These are phyloP conservation scores for Axis porcinus DNA, from an alignment of 2,113 vertebrate genomes.

Conservation along the genomic window DNA sequence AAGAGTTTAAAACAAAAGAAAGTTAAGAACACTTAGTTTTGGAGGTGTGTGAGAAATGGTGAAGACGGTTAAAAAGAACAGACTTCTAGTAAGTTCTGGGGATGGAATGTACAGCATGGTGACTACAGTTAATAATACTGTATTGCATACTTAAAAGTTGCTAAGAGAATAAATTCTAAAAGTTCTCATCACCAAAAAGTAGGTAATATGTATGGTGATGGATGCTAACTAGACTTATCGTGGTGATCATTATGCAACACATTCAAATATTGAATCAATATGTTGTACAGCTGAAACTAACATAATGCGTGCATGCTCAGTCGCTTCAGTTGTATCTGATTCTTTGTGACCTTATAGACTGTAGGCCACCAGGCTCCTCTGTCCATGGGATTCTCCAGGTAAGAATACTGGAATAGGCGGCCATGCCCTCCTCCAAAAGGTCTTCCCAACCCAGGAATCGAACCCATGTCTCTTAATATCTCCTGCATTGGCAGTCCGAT, in stretches of 20 bases:
- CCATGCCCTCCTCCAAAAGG: not conserved
- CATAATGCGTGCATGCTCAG: not conserved
- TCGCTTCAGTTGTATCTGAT: not conserved
- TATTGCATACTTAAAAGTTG: not conserved
- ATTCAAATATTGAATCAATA: not conserved
- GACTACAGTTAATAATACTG: not conserved
- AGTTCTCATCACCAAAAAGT: not conserved
- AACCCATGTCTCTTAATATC: not conserved
- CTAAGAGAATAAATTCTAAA: not conserved
- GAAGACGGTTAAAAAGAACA: not conserved
- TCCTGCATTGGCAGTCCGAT: not conserved
- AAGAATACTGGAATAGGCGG: not conserved
- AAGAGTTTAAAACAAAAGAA: not conserved
- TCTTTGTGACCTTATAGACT: not conserved
- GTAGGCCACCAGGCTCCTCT: not conserved
- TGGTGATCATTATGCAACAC: not conserved
- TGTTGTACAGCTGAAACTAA: not conserved
- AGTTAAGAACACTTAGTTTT: not conserved
- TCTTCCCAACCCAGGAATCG: not conserved
- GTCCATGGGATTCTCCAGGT: not conserved
- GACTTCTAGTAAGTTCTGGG: not conserved
- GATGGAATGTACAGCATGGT: not conserved
- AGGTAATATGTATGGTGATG: not conserved
- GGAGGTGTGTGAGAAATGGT: not conserved
- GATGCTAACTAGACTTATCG: not conserved